These are phyloP conservation scores for Macrocentrus cingulum DNA, from an alignment of 1,140 invertebrate species.

Conservation along the genomic window DNA sequence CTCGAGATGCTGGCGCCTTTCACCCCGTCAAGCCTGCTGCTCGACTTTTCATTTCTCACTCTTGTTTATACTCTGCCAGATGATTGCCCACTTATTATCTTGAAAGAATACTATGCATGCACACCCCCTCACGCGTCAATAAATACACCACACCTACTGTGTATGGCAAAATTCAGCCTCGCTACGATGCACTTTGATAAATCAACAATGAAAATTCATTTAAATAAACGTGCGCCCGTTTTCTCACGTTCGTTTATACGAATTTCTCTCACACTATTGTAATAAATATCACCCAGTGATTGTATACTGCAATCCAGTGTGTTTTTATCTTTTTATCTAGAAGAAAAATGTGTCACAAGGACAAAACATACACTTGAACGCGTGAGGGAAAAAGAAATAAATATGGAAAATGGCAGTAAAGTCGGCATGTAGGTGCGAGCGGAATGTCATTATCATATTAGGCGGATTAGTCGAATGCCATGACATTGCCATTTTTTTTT, in stretches of 20 bases:
- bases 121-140: slow-evolving; percentile 28
- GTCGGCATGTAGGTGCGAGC: background rate
- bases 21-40: slow-evolving; percentile 38
- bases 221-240: too few species aligned
- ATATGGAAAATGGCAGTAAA: background rate
- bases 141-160: slow-evolving; percentile 29
- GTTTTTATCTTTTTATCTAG: background rate
- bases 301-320: background rate
- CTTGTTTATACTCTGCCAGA: background rate
- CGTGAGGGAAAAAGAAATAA: background rate
- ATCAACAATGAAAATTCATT: too few species aligned
- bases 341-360: slow-evolving; percentile 1
- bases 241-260: too few species aligned
- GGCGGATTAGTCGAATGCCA: background rate
- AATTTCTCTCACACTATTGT: too few species aligned
- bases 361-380: background rate
- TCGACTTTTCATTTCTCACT: slow-evolving; percentile 41
- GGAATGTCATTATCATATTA: slow-evolving; percentile 6
- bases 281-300: too few species aligned
- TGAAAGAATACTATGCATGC: slow-evolving; percentile 1
- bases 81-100: background rate
- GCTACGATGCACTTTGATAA: too few species aligned
- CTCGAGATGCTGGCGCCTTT: slow-evolving; percentile 34
- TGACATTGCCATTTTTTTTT: background rate
- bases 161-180: too few species aligned